Percentiles rank a stretch among this genome's conserved stretches.
These are phyloP conservation scores for Idris sp. DNA, from an alignment of 1,140 invertebrate genomes.

Conservation along the genomic window DNA sequence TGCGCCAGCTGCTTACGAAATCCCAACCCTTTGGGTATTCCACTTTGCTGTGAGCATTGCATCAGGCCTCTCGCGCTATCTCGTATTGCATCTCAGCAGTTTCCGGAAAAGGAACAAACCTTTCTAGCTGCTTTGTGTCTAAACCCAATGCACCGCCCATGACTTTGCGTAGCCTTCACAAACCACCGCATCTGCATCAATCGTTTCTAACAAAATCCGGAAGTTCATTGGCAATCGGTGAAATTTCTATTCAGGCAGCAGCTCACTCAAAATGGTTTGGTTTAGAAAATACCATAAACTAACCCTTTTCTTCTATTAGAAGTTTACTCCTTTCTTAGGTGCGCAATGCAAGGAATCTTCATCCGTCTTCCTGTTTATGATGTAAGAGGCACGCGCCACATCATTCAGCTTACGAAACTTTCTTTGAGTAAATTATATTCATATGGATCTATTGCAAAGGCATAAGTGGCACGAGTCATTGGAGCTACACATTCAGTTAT, in stretches of 20 bases:
- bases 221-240: slow-evolving; percentile 51
- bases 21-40: slow-evolving; percentile 33
- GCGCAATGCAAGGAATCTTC: slow-evolving; percentile 51
- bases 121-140: slow-evolving; percentile 28
- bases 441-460: slow-evolving; percentile 46
- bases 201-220: slow-evolving; percentile 41
- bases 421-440: slow-evolving; percentile 50
- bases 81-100: slow-evolving; percentile 66
- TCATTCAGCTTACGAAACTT: slow-evolving; percentile 59
- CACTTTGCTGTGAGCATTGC: slow-evolving; percentile 32
- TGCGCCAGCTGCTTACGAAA: slow-evolving; percentile 35
- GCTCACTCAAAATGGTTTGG: slow-evolving; percentile 20
- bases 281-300: slow-evolving; percentile 31
- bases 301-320: slow-evolving; percentile 50
- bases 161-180: slow-evolving; percentile 26
- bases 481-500: too few relatives aligned
- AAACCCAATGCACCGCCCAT: slow-evolving; percentile 40
- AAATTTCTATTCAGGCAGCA: slow-evolving; percentile 30
- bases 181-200: slow-evolving; percentile 51
- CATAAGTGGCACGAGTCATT: slow-evolving; percentile 29
- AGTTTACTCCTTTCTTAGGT: slow-evolving; percentile 33
- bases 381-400: slow-evolving; percentile 60
- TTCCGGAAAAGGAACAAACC: slow-evolving; percentile 57
- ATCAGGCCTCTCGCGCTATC: slow-evolving; percentile 56
- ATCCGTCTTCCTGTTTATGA: slow-evolving; percentile 53